Evolutionary conservation across 2,797 vertebrate species (phyloP).

Genomic region (Schizopygopsis malacanthus): DNA sequence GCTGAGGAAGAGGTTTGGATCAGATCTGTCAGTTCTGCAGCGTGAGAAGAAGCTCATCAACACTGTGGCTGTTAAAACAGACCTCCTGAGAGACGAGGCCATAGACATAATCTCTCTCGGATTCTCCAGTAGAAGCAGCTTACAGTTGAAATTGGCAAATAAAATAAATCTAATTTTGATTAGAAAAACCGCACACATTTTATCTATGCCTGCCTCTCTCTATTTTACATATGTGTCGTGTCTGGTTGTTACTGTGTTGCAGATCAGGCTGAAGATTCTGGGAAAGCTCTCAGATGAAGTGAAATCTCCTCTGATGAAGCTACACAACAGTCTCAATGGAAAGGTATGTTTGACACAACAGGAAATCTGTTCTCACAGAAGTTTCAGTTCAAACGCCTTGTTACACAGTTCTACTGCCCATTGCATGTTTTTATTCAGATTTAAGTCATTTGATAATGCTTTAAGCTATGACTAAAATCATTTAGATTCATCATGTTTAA

Average conservation of each 20-base stretch:
- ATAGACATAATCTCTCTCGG: background rate
- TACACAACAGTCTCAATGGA: slow-evolving; percentile 89
- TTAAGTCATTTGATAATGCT: no score
- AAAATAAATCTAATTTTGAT: background rate
- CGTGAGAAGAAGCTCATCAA: no score
- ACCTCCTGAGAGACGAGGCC: no score
- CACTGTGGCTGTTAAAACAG: background rate
- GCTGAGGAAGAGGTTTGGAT: background rate
- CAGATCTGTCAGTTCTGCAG: background rate
- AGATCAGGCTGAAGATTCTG: slow-evolving; percentile 93
- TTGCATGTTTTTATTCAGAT: no score
- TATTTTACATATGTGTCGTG: background rate
- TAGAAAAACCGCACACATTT: background rate
- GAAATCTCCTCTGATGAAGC: slow-evolving; percentile 86
- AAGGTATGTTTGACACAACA: slow-evolving; percentile 79
- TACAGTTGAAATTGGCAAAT: background rate
- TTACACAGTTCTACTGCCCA: no score
- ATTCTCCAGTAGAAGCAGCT: background rate
- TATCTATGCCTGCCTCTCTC: background rate
- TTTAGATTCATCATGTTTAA: no score
- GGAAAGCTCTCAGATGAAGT: slow-evolving; percentile 89
- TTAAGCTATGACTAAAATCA: no score
- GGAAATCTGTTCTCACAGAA: background rate
- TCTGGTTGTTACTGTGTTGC: slow-evolving; percentile 19
- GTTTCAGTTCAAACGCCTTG: background rate